Evolutionary conservation across 2,113 vertebrate genomes (phyloP).

Genomic region (Myiopsitta monachus): DNA sequence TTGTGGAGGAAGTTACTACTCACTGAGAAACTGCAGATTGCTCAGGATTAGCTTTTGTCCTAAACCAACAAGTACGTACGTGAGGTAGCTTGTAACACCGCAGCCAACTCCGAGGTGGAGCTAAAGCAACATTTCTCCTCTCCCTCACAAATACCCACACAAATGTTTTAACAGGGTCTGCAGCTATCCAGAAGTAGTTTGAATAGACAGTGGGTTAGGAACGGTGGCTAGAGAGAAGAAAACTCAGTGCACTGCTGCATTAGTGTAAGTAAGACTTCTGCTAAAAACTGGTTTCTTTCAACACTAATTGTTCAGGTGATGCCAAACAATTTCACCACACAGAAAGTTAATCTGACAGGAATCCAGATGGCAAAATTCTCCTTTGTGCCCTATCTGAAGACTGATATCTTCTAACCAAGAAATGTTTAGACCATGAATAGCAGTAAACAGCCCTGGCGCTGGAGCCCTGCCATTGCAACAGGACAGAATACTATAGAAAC

Average conservation of each 20-base stretch:
- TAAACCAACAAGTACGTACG: neutral
- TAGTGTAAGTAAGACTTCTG: neutral
- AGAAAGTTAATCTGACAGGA: neutral
- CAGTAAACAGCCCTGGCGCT: neutral
- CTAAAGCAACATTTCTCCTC: neutral
- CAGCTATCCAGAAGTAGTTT: neutral
- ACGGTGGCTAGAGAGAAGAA: neutral
- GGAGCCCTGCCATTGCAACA: neutral
- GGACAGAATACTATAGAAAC: neutral
- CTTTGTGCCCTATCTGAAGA: neutral
- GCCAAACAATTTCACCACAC: neutral
- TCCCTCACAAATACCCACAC: neutral
- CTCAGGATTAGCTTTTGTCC: neutral
- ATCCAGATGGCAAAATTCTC: neutral
- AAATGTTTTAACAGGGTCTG: neutral
- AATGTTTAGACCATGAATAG: neutral
- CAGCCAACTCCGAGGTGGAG: neutral
- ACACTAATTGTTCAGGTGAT: neutral
- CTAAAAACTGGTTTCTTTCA: neutral
- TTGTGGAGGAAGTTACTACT: neutral
- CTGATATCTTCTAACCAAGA: neutral
- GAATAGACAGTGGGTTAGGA: neutral
- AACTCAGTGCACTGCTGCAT: neutral
- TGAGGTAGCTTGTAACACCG: neutral
- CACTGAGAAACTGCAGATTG: neutral